Evolutionary conservation across 2,888 invertebrate species (phyloP).

Genomic region (Meloe dianella): DNA sequence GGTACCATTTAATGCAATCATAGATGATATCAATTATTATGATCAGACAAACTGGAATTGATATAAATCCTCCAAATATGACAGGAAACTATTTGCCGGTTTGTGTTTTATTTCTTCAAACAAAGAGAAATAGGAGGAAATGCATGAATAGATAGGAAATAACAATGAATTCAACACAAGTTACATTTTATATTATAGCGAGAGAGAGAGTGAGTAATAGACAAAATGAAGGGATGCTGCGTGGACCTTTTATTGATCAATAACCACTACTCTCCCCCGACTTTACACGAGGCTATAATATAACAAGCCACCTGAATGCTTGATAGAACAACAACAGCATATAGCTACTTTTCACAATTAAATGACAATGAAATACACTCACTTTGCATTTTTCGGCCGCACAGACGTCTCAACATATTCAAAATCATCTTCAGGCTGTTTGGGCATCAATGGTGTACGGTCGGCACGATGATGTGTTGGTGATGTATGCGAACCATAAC

Average conservation of each 20-base stretch:
- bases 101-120: background rate
- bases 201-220: background rate
- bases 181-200: background rate
- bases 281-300: constrained; percentile 36
- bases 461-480: constrained; percentile 68
- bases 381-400: constrained; percentile 90
- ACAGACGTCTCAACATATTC: constrained; percentile 66
- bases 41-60: background rate
- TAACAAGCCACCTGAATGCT: constrained; percentile 33
- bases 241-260: constrained; percentile 36
- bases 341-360: constrained; percentile 16
- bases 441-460: constrained; percentile 74
- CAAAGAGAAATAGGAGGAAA: background rate
- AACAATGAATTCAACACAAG: background rate
- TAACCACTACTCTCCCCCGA: constrained; percentile 31
- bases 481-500: constrained; percentile 85
- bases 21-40: background rate
- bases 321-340: constrained; percentile 30
- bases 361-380: no score
- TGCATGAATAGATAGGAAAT: background rate
- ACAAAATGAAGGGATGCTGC: constrained; percentile 29
- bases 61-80: background rate
- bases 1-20: no score
- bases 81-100: background rate
- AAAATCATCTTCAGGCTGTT: constrained; percentile 71